These are phyloP conservation scores for Notocelia uddmanniana DNA, from an alignment of 2,888 invertebrate genomes.

Conservation along the genomic window DNA sequence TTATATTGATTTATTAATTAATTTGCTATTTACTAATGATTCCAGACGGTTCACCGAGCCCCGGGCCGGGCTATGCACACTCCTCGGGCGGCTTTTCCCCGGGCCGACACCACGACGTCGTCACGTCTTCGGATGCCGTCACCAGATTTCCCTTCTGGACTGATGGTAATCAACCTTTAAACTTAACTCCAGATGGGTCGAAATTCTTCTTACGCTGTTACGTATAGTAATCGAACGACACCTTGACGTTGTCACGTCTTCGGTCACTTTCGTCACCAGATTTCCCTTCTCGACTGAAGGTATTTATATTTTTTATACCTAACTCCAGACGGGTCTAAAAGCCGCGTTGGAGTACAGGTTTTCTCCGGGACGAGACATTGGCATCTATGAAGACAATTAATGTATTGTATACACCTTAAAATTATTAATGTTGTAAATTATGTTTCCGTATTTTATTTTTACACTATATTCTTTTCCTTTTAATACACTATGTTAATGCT, in stretches of 20 bases:
- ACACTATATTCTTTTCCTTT: too few species aligned
- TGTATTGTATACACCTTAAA: too few species aligned
- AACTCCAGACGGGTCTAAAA: slow-evolving; percentile 73
- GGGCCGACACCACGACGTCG: slow-evolving; percentile 76
- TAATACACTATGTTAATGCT: too few species aligned
- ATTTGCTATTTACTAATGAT: too few species aligned
- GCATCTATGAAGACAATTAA: too few species aligned
- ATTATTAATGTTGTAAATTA: too few species aligned
- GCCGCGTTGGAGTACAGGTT: slow-evolving; percentile 73
- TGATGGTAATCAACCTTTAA: slow-evolving; percentile 68
- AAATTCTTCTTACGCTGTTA: slow-evolving; percentile 75
- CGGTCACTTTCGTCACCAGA: slow-evolving; percentile 72
- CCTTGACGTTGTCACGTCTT: slow-evolving; percentile 77
- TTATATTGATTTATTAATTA: too few species aligned
- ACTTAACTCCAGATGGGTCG: slow-evolving; percentile 68
- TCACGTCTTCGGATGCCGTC: slow-evolving; percentile 76
- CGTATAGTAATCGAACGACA: slow-evolving; percentile 71
- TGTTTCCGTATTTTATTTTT: too few species aligned
- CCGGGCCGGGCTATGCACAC: slow-evolving; percentile 71
- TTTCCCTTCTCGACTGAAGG: slow-evolving; percentile 59
- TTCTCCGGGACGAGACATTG: slow-evolving; percentile 73
- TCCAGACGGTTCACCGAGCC: slow-evolving; percentile 76
- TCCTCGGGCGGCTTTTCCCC: slow-evolving; percentile 74
- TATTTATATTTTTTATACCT: not conserved
- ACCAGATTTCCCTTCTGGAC: slow-evolving; percentile 76